Evolutionary conservation across 2,113 vertebrate genomes (phyloP).

Genomic region (Podarcis cretensis): DNA sequence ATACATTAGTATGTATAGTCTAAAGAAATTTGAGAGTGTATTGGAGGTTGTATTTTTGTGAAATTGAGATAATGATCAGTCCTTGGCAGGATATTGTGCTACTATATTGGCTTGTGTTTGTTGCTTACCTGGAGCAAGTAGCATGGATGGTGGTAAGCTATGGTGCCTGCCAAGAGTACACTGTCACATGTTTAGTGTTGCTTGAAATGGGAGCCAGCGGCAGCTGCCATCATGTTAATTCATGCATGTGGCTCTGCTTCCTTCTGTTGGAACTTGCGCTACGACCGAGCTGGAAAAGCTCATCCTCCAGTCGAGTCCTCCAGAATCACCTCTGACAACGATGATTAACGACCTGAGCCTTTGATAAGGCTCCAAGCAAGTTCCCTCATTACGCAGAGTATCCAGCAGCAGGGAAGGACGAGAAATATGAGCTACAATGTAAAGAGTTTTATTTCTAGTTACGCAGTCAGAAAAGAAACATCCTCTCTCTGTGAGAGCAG

Average conservation of each 20-base stretch:
- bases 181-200: background rate
- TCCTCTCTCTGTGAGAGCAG: no score
- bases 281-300: no score
- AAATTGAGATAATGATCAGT: background rate
- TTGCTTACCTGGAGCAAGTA: background rate
- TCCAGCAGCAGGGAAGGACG: no score
- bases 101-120: background rate
- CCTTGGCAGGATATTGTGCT: background rate
- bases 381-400: no score
- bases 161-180: background rate
- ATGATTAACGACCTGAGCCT: no score
- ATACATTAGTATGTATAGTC: background rate
- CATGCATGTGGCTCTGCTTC: conserved; percentile 28
- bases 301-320: no score
- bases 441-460: no score
- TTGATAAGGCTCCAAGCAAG: no score
- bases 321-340: no score
- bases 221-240: background rate
- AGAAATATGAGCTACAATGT: no score
- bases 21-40: background rate
- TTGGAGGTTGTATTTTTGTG: background rate
- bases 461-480: no score
- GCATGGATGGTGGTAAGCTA: background rate
- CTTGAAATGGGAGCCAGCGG: background rate
- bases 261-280: no score